Evolutionary conservation across 1,140 invertebrate species (phyloP).

Genomic region (Catajapyx aquilonaris): DNA sequence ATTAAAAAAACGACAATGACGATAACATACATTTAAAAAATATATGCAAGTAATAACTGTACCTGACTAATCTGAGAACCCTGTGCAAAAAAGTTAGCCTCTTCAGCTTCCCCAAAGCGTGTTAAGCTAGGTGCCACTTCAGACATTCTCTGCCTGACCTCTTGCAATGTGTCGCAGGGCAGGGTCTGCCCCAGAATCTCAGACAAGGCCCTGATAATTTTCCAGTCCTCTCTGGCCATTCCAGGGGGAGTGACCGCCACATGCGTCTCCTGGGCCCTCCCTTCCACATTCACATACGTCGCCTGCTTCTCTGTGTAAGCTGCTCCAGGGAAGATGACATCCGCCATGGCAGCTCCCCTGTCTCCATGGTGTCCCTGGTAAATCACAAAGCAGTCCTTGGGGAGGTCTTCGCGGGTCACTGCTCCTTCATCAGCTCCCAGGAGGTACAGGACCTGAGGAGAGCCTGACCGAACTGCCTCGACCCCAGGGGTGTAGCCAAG

Average conservation of each 20-base stretch:
- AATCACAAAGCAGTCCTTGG: constrained; percentile 66
- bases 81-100: constrained; percentile 33
- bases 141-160: constrained; percentile 28
- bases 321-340: constrained; percentile 38
- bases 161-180: constrained; percentile 34
- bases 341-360: constrained; percentile 37
- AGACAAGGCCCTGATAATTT: constrained; percentile 40
- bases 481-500: constrained; percentile 74
- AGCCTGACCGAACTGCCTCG: constrained; percentile 36
- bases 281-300: constrained; percentile 46
- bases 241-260: constrained; percentile 37
- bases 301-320: constrained; percentile 47
- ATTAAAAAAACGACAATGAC: neutral
- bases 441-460: constrained; percentile 68
- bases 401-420: constrained; percentile 53
- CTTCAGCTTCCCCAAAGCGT: constrained; percentile 31
- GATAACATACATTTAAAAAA: neutral
- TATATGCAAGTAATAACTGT: neutral
- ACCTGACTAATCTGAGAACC: constrained; percentile 18
- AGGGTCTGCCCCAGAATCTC: constrained; percentile 33
- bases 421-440: constrained; percentile 78
- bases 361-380: constrained; percentile 72
- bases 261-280: constrained; percentile 33
- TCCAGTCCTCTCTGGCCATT: constrained; percentile 41
- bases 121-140: constrained; percentile 35